These are phyloP conservation scores for Drosophila formosana DNA, from an alignment of 2,888 invertebrate genomes.

Conservation along the genomic window DNA sequence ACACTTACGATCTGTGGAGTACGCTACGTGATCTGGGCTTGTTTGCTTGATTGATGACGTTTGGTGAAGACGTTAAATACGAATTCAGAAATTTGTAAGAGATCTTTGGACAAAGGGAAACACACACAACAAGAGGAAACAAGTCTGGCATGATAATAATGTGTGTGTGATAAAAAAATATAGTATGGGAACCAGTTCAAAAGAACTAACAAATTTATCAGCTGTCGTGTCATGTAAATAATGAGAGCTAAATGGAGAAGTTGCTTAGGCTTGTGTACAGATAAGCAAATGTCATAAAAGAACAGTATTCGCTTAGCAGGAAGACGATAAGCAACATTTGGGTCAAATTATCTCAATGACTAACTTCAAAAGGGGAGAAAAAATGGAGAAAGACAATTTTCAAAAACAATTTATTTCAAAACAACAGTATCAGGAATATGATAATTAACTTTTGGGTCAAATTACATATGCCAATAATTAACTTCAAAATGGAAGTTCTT, in stretches of 20 bases:
- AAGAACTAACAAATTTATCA: neutral
- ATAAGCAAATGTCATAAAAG: neutral
- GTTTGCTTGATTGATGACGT: slow-evolving; percentile 60
- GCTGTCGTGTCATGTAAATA: neutral
- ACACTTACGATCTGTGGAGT: slow-evolving; percentile 4
- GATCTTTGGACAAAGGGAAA: slow-evolving; percentile 1
- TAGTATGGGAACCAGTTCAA: neutral
- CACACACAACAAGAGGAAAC: neutral
- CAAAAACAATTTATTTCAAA: neutral
- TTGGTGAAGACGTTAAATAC: slow-evolving; percentile 8
- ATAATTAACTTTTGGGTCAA: neutral
- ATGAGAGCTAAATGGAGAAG: neutral
- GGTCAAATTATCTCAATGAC: neutral
- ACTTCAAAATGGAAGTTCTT: neutral
- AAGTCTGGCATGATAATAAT: neutral
- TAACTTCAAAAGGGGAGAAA: neutral
- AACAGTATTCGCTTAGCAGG: neutral
- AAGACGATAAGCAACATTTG: neutral
- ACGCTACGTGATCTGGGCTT: slow-evolving; percentile 54
- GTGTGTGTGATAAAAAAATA: neutral
- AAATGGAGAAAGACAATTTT: neutral
- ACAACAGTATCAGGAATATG: too few relatives aligned
- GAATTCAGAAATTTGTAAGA: neutral
- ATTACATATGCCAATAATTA: neutral
- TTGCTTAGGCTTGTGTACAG: neutral